Evolutionary conservation across 2,888 invertebrate genomes (phyloP), one percentile per base, ranked within the genome.

Genomic region (Heliconius ethilla): DNA sequence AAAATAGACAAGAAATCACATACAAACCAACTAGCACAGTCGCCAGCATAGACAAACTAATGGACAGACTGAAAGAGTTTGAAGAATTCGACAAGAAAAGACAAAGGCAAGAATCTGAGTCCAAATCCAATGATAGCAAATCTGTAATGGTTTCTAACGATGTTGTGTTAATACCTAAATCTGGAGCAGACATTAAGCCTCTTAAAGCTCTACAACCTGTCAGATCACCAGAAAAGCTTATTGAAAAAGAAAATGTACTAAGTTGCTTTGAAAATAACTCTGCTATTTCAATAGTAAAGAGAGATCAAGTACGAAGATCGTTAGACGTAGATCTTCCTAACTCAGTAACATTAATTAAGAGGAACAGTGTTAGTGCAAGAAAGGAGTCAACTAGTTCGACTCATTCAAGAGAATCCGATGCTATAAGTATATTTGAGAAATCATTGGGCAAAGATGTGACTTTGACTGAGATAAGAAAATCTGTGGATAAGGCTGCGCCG

Each of bases 261-360:
- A 94, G 94, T 83, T 94, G 94, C 82, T 94, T 95, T 82, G 95
- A 95, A 86, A 95, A 94, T 81, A 95, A 95, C 84, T 93, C 94
- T 2, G 94, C 94, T 51, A 94, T 95, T 83, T 95, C 95, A 76
- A 94, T 95, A 84, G 91, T 94, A 15, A 94, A 95, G 82, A 89
- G 94, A 82, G 95, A 95, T 84, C 92, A 92, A 82, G 91, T 90
- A 7, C 89, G 95, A 75, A 92, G 90, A 81, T 95, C 95, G 22
- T 85, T 94, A 69, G 95, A 95, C 77, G 87, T 94, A n/a, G 95
- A 95, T 78, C 85, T 92, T 63, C 92, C 94, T 25, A 92, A 94
- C 82, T 93, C 94, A 62, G 91, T 95, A 10, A 95, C 95, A 45
- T 86, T 95, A 29, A 95, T 95, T 29, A 95, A 95, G 81, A 90